phyloP scores from a whole-genome alignment of 92 coral and sea anemone species.

The Isaurus tuberculatus region DNA sequence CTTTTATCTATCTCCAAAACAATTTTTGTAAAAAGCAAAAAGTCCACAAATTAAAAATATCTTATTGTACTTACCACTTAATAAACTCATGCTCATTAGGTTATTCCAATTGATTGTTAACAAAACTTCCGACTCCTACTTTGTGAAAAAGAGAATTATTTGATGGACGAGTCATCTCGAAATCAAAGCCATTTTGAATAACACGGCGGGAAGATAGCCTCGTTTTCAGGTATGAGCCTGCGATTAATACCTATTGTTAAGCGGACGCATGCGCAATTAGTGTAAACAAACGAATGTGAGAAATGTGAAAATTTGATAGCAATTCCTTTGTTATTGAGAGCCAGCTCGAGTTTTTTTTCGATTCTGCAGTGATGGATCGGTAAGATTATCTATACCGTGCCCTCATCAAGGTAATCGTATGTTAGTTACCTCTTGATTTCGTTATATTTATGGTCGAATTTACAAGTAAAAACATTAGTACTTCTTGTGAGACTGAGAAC shows the following conservation, averaged over 20 bases:
- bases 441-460: neutral
- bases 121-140: neutral
- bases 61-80: conserved; percentile 42
- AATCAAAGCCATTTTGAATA: conserved; percentile 23
- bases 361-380: neutral
- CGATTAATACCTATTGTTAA: neutral
- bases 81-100: conserved; percentile 50
- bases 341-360: neutral
- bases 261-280: conserved; percentile 23
- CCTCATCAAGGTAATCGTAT: neutral
- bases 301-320: conserved; percentile 3
- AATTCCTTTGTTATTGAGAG: neutral
- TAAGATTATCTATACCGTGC: neutral
- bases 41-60: neutral
- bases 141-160: neutral
- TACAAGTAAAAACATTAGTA: neutral
- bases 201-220: conserved; percentile 28
- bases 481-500: neutral
- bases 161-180: neutral
- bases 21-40: neutral
- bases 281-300: conserved; percentile 30
- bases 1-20: too few species aligned
- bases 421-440: neutral
- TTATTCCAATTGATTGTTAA: conserved; percentile 1
- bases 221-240: conserved; percentile 29